A percentile compares a stretch with the other conserved stretches of the same genome.
phyloP scores from a whole-genome alignment of 2,113 vertebrate species.

The Chinchilla lanigera region DNA sequence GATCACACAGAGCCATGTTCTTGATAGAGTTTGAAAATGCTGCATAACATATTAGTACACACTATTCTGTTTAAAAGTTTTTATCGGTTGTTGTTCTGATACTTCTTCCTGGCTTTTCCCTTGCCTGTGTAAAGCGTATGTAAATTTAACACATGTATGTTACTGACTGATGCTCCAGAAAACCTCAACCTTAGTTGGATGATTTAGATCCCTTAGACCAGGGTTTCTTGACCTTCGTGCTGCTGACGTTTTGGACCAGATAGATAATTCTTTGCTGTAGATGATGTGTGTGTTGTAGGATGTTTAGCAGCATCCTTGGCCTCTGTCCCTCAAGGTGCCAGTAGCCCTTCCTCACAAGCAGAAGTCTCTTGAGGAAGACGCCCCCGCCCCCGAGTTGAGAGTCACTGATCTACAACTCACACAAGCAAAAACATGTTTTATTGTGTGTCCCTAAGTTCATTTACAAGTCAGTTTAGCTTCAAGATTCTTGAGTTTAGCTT shows the following conservation, averaged over 20 bases:
- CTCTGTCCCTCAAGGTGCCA: background rate
- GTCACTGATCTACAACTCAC: background rate
- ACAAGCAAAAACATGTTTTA: background rate
- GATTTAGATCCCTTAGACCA: background rate
- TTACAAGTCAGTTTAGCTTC: background rate
- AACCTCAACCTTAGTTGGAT: background rate
- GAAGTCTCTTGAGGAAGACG: background rate
- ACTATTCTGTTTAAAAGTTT: background rate
- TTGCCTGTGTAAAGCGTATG: background rate
- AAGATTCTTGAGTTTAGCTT: background rate
- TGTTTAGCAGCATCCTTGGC: background rate
- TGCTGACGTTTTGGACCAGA: background rate
- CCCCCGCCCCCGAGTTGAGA: background rate
- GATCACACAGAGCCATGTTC: background rate
- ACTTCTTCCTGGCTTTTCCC: constrained; percentile 10
- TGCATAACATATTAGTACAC: background rate
- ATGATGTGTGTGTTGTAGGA: background rate
- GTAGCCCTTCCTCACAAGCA: background rate
- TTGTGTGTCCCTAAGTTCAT: background rate
- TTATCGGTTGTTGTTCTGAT: background rate
- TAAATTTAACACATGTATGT: background rate
- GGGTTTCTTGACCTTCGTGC: background rate
- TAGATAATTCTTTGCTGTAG: background rate
- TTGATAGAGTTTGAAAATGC: background rate
- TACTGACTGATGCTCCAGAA: background rate